Conservation (phyloP, 2,113 vertebrate genomes). For the Camelus dromedarius region DNA sequence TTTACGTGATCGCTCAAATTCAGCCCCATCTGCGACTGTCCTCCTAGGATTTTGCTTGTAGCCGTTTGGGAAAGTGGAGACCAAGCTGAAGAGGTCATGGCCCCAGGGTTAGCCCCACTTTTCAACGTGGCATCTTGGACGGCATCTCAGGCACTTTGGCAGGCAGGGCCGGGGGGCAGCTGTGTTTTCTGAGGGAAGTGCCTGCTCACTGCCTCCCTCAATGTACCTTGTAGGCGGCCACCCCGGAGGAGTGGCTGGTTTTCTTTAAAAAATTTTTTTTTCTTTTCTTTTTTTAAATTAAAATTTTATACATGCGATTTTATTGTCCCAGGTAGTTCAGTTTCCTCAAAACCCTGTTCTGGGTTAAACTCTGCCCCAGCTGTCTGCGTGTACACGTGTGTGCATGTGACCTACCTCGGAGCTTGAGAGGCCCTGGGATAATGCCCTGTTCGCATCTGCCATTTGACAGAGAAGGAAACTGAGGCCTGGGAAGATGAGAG, state of each 20-base stretch:
- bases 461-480: not conserved
- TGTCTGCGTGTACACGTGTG: fast-evolving
- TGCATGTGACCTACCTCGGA: not conserved
- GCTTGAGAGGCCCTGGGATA: not conserved
- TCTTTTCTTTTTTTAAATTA: too few species aligned
- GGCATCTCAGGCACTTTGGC: not conserved
- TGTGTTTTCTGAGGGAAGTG: not conserved
- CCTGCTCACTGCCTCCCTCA: not conserved
- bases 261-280: too few species aligned
- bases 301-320: not conserved
- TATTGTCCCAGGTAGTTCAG: not conserved
- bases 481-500: not conserved
- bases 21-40: not conserved
- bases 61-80: not conserved
- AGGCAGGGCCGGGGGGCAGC: not conserved
- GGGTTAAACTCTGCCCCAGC: not conserved
- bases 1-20: not conserved
- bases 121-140: not conserved
- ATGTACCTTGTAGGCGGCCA: too few species aligned
- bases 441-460: not conserved
- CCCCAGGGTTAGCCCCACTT: not conserved
- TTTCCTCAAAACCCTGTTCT: not conserved
- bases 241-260: not conserved
- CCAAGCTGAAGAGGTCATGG: not conserved
- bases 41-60: not conserved